phyloP scores from a whole-genome alignment of 1,140 invertebrate species.

The Hyles vespertilio region DNA sequence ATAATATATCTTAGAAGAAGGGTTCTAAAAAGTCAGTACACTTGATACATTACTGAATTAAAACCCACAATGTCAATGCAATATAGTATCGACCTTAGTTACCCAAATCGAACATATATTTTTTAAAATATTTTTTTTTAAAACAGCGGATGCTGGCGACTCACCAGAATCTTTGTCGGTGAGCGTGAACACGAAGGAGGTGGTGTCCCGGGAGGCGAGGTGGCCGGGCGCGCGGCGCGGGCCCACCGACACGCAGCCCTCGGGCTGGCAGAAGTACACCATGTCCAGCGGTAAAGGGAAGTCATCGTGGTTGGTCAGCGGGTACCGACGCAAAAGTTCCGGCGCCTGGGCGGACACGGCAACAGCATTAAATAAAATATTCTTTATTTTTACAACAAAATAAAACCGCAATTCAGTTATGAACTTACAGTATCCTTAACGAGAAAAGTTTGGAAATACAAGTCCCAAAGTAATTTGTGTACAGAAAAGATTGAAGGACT shows the following conservation, averaged over 20 bases:
- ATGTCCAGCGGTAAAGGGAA: slow-evolving; percentile 98
- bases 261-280: slow-evolving; percentile 99
- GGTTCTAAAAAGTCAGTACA: too few species aligned
- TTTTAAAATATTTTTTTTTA: too few species aligned
- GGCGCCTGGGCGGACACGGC: slow-evolving; percentile 79
- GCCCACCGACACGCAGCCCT: slow-evolving; percentile 95
- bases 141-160: slow-evolving; percentile 14
- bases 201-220: slow-evolving; percentile 83
- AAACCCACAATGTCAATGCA: too few species aligned
- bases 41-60: too few species aligned
- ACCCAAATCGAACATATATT: too few species aligned
- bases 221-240: slow-evolving; percentile 85
- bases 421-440: too few species aligned
- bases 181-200: slow-evolving; percentile 98
- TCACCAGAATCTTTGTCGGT: slow-evolving; percentile 98
- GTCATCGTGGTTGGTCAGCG: slow-evolving; percentile 97
- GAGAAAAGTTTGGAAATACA: too few species aligned
- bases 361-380: not conserved
- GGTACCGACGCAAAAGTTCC: slow-evolving; percentile 96
- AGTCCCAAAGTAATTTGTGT: too few species aligned
- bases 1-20: too few species aligned
- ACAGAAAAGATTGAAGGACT: too few species aligned
- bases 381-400: not conserved
- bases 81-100: too few species aligned
- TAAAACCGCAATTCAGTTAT: too few species aligned